phyloP scores from a whole-genome alignment of 92 coral and sea anemone genomes.

The Palythoa grandis region DNA sequence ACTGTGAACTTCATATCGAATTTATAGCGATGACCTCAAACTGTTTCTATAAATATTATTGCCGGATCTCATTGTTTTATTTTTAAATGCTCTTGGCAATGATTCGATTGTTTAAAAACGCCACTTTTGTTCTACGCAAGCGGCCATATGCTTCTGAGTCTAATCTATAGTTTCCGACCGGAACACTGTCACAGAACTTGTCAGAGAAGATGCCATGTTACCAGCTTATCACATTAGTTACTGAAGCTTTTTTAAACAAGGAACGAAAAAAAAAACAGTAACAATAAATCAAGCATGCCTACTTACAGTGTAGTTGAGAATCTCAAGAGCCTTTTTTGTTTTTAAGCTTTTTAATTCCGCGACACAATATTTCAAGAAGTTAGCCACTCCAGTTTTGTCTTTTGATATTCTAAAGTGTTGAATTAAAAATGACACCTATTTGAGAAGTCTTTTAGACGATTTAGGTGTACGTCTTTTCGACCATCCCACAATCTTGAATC shows the following conservation, averaged over 20 bases:
- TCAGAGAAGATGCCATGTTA: background rate
- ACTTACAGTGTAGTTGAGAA: conserved; percentile 6
- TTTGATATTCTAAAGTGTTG: conserved; percentile 13
- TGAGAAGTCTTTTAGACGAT: conserved; percentile 15
- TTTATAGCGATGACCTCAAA: conserved; percentile 8
- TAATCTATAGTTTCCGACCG: conserved; percentile 38
- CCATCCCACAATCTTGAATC: conserved; percentile 41
- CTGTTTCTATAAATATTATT: conserved; percentile 18
- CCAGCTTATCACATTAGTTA: background rate
- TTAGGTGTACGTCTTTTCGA: background rate
- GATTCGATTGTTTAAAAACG: conserved; percentile 13
- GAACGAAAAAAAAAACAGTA: background rate
- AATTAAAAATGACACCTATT: conserved; percentile 10
- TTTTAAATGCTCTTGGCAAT: conserved; percentile 23
- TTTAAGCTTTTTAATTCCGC: background rate
- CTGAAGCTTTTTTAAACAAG: background rate
- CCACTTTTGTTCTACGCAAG: conserved; percentile 5
- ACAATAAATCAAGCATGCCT: background rate
- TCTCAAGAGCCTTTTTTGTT: background rate
- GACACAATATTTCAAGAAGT: background rate
- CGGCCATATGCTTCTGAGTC: conserved; percentile 38
- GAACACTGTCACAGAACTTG: conserved; percentile 32
- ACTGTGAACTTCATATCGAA: background rate
- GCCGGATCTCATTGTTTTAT: conserved; percentile 40
- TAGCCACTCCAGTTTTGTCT: conserved; percentile 14